Conservation (phyloP, 2,113 vertebrate species). For the Kryptolebias marmoratus region DNA sequence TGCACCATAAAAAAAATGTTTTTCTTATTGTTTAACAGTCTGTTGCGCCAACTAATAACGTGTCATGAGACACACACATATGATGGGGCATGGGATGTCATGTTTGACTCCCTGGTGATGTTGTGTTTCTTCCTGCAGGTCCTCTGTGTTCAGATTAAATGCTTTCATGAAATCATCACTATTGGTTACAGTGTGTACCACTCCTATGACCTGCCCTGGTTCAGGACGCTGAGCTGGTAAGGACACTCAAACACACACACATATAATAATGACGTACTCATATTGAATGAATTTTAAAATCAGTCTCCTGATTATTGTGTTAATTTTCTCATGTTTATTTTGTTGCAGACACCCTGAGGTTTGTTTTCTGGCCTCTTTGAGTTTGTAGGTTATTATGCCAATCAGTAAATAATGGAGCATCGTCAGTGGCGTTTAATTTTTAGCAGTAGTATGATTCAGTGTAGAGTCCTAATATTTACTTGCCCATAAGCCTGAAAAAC, state of each 20-base stretch:
- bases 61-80: background rate
- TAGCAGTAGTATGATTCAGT: slow-evolving; percentile 17
- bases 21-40: no score
- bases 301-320: slow-evolving; percentile 29
- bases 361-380: slow-evolving; percentile 46
- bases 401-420: slow-evolving; percentile 24
- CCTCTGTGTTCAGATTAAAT: slow-evolving; percentile 97
- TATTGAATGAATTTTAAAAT: background rate
- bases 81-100: background rate
- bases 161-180: slow-evolving; percentile 98
- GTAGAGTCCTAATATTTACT: slow-evolving; percentile 33
- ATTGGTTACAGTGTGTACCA: slow-evolving; percentile 99
- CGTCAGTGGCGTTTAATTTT: slow-evolving; percentile 16
- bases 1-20: no score
- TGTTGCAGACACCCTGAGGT: slow-evolving; percentile 71
- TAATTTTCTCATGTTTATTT: slow-evolving; percentile 43
- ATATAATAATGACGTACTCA: background rate
- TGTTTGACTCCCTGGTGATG: background rate
- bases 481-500: slow-evolving; percentile 27
- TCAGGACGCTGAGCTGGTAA: slow-evolving; percentile 97
- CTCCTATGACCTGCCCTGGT: slow-evolving; percentile 98
- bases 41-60: background rate
- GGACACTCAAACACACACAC: slow-evolving; percentile 37
- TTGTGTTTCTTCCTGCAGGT: slow-evolving; percentile 80
- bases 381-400: slow-evolving; percentile 29